Evolutionary conservation across 2,888 invertebrate genomes (phyloP).

Genomic region (Hypena proboscidalis): DNA sequence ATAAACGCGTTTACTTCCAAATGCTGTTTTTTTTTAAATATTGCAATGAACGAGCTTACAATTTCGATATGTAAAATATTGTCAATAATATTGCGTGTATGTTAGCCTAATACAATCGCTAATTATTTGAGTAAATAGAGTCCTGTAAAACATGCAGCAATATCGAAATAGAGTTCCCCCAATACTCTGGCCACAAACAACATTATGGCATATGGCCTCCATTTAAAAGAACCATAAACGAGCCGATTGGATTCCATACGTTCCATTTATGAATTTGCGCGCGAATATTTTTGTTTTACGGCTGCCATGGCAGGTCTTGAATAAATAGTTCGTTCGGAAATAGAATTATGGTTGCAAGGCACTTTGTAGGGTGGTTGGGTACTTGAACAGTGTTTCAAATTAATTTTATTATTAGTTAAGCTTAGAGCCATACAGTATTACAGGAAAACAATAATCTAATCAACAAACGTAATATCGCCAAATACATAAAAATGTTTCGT

Average conservation of each 20-base stretch:
- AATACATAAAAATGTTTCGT: no score
- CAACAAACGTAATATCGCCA: no score
- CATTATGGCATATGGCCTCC: conserved; percentile 51
- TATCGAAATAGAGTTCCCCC: not conserved
- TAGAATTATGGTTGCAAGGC: conserved; percentile 3
- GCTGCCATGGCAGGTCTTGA: conserved; percentile 16
- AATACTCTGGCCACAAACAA: conserved; percentile 40
- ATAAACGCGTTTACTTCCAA: no score
- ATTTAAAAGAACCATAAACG: conserved; percentile 46
- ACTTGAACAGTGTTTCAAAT: not conserved
- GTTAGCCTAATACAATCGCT: no score
- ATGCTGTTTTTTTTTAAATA: no score
- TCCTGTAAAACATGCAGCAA: not conserved
- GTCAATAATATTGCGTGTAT: no score
- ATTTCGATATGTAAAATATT: no score
- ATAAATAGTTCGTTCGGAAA: conserved; percentile 15
- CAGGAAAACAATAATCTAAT: no score
- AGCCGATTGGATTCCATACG: conserved; percentile 47
- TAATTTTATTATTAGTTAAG: conserved; percentile 1
- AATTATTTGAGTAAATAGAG: not conserved
- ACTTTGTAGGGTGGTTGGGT: conserved; percentile 4
- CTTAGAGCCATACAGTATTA: no score
- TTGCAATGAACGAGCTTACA: no score
- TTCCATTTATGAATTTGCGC: conserved; percentile 48
- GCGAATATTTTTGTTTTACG: conserved; percentile 51